Evolutionary conservation across 2,888 invertebrate species (phyloP).

Genomic region (Euzetes globulus): DNA sequence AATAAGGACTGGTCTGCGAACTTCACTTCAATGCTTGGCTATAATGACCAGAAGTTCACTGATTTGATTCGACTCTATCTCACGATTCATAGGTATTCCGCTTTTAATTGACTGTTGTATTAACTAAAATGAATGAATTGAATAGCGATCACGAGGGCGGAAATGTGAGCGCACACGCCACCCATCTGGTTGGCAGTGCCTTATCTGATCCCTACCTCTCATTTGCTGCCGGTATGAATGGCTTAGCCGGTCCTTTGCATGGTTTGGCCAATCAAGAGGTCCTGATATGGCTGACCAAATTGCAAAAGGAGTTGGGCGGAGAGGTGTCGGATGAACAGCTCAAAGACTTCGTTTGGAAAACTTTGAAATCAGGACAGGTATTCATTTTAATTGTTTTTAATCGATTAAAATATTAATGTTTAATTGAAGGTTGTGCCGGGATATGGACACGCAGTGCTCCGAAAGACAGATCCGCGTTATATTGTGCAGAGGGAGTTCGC

Average conservation of each 20-base stretch:
- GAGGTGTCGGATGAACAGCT: slow-evolving; percentile 81
- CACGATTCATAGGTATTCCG: slow-evolving; percentile 68
- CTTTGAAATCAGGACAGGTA: slow-evolving; percentile 78
- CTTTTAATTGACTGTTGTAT: not conserved
- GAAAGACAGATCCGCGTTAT: slow-evolving; percentile 89
- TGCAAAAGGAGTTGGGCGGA: slow-evolving; percentile 71
- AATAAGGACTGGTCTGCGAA: slow-evolving; percentile 88
- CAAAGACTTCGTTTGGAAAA: slow-evolving; percentile 93
- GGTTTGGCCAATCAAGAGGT: slow-evolving; percentile 92
- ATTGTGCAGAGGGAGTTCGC: slow-evolving; percentile 91
- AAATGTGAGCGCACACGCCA: slow-evolving; percentile 90
- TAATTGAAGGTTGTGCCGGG: slow-evolving; percentile 75
- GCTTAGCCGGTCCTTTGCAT: slow-evolving; percentile 89
- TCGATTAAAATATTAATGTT: not conserved
- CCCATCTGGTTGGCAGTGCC: slow-evolving; percentile 87
- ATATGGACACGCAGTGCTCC: slow-evolving; percentile 89
- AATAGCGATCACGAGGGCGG: slow-evolving; percentile 88
- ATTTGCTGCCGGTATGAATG: slow-evolving; percentile 85
- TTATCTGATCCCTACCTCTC: slow-evolving; percentile 88
- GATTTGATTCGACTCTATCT: slow-evolving; percentile 88
- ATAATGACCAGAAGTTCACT: slow-evolving; percentile 65
- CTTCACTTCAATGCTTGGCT: slow-evolving; percentile 84
- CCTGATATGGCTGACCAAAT: slow-evolving; percentile 83
- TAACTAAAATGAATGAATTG: not conserved
- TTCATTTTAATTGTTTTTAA: slow-evolving; percentile 7